Conservation (phyloP, 2,797 vertebrate genomes). For the Pangasius mekongensis region DNA sequence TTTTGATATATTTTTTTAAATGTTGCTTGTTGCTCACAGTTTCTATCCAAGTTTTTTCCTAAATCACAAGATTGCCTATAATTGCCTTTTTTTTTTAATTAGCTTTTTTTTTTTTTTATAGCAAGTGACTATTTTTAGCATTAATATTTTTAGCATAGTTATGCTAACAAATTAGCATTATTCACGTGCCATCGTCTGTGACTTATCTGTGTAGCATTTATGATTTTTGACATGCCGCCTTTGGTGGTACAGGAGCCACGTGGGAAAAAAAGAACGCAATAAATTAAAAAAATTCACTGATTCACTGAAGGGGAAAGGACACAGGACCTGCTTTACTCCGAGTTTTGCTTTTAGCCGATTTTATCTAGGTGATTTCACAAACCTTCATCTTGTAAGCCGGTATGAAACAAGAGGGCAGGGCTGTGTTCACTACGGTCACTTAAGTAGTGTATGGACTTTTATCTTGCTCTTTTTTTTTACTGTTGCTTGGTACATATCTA, state of each 20-base stretch:
- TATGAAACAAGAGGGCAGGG: background rate
- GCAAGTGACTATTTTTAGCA: background rate
- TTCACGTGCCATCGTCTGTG: background rate
- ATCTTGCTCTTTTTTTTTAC: too few species aligned
- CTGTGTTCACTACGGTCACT: background rate
- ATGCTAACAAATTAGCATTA: background rate
- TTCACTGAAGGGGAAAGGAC: background rate
- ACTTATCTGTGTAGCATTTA: background rate
- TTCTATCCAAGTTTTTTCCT: background rate
- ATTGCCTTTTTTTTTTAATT: background rate
- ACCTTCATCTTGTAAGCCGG: background rate
- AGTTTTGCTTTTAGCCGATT: background rate
- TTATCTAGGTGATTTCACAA: background rate
- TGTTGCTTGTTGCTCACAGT: background rate
- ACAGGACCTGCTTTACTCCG: background rate
- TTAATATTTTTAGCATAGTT: background rate
- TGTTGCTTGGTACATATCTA: too few species aligned
- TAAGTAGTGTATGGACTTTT: background rate
- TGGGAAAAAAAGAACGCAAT: too few species aligned
- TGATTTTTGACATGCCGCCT: background rate
- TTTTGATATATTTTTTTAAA: background rate
- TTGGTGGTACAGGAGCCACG: too few species aligned
- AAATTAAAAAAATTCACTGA: too few species aligned
- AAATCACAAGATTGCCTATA: background rate
- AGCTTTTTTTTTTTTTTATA: background rate